These are phyloP conservation scores for Sinella curviseta DNA, from an alignment of 1,140 invertebrate species.

Conservation along the genomic window DNA sequence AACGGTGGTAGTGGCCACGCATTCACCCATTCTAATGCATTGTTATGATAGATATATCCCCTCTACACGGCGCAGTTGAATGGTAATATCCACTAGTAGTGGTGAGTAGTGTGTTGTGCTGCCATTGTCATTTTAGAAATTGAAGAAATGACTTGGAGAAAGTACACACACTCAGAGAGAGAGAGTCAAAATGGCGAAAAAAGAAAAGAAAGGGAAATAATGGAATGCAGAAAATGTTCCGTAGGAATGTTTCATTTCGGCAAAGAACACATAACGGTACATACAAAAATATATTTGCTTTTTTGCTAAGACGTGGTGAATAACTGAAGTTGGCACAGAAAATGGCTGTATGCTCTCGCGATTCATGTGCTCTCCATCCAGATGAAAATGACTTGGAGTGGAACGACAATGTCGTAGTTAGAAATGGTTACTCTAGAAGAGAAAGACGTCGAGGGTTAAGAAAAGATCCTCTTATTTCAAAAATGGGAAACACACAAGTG, in stretches of 20 bases:
- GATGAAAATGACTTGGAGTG: background rate
- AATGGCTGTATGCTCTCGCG: too few species aligned
- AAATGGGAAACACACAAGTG: background rate
- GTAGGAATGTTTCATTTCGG: conserved; percentile 5
- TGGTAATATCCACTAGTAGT: background rate
- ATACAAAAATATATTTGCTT: background rate
- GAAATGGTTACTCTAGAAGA: background rate
- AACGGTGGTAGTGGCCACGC: background rate
- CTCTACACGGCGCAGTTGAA: too few species aligned
- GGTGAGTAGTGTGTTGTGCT: background rate
- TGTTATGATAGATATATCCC: conserved; percentile 10
- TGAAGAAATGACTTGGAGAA: conserved; percentile 3
- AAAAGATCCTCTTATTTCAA: too few species aligned
- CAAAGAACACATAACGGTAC: background rate
- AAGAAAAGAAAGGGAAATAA: background rate
- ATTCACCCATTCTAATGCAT: background rate
- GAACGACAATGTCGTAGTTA: too few species aligned
- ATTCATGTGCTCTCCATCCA: too few species aligned
- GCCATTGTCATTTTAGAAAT: conserved; percentile 4
- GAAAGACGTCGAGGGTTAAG: background rate
- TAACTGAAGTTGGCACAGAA: too few species aligned
- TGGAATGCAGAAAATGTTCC: conserved; percentile 14
- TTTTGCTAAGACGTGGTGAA: too few species aligned
- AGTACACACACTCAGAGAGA: background rate
- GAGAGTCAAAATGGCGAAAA: too few species aligned